Conservation (phyloP, 2,113 vertebrate genomes). For the Anoplopoma fimbria region DNA sequence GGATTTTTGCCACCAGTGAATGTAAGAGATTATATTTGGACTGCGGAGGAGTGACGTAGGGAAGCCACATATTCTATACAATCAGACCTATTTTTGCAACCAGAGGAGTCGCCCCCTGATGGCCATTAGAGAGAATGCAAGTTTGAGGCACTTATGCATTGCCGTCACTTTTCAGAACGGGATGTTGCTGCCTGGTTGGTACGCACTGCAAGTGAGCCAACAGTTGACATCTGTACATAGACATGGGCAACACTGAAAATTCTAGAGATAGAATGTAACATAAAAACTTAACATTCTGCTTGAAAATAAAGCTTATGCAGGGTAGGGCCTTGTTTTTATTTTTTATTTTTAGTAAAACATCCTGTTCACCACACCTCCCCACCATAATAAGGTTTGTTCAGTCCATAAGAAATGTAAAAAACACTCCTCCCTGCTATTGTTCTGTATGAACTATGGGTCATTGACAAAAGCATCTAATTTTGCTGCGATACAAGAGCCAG, state of each 20-base stretch:
- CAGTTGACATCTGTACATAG: not conserved
- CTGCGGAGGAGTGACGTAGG: no score
- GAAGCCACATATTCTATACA: no score
- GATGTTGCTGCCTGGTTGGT: no score
- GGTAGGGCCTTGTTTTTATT: not conserved
- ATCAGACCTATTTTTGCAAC: no score
- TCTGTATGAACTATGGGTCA: slow-evolving; percentile 2
- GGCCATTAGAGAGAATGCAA: no score
- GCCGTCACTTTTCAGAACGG: no score
- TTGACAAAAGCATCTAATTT: not conserved
- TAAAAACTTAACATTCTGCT: not conserved
- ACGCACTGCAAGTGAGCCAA: no score
- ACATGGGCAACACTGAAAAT: not conserved
- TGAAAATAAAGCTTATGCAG: not conserved
- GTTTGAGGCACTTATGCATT: no score
- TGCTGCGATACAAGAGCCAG: slow-evolving; percentile 1
- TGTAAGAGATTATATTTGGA: no score
- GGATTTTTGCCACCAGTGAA: no score
- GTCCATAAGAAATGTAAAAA: not conserved
- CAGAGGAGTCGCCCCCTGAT: no score
- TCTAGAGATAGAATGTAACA: not conserved
- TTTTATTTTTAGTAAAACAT: not conserved
- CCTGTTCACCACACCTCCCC: not conserved
- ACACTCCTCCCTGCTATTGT: not conserved
- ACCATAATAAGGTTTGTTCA: not conserved